Evolutionary conservation across 1,140 invertebrate species (phyloP), one percentile per base, ranked within the genome.

Genomic region (Cydia amplana): DNA sequence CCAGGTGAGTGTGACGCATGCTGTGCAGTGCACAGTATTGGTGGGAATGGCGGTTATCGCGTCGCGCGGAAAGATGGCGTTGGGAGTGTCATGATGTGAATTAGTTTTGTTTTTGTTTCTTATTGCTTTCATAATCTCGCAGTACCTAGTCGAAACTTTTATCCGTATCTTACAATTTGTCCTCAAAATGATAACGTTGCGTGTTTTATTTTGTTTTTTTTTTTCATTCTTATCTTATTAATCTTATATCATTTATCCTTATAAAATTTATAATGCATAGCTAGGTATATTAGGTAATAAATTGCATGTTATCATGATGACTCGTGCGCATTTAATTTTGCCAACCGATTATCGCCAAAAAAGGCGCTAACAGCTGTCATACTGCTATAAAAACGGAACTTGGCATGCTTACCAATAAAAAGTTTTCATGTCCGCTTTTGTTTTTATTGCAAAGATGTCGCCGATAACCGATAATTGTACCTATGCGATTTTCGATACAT

Each of bases 1-100:
- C 75, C 81, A 79, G 83, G 85, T 86, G 60, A 60, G 73, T 72
- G 43, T n/a, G 72, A 55, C 20, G 60, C 70, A 25, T 18, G 23
- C 20, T 60, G 72, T 74, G 32, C 28, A 28, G 2, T 28, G 28
- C 14, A 16, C 20, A 18, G 6, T 14, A 46, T 25, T 36, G 28
- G 25, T 32, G 36, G n/a, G 32, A 18, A 9, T 36, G 14, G 9
- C 12, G 23, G 36, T 36, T 70, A 3, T 18, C 36, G 65, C 65
- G 36, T 70, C 9, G 14, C 32, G 65, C 18, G 36, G 16, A 32
- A 12, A 36, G 28, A 70, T 36, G 65, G 28, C 65, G 65, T 18
- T 60, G 9, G 5, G 7, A 60, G 20, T 60, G 18, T 23, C 10
- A 23, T 10, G 9, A 7, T 9, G 16, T n/a, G n/a, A n/a, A n/a